A percentile compares a stretch with the other conserved stretches of the same genome.
Evolutionary conservation across 2,888 invertebrate species (phyloP).

Genomic region (Lasioglossum morio): DNA sequence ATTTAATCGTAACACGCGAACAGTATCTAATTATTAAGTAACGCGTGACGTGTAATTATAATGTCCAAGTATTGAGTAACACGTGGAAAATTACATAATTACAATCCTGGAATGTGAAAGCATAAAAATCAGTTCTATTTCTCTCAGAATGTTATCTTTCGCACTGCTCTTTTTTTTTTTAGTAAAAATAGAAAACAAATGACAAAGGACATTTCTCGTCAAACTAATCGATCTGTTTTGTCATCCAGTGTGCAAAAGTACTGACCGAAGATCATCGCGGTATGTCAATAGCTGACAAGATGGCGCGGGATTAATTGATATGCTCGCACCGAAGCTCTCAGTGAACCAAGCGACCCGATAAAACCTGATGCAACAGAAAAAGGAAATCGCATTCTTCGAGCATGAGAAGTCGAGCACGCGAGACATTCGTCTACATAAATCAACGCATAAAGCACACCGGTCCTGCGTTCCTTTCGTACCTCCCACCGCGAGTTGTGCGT

Average conservation of each 20-base stretch:
- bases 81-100: neutral
- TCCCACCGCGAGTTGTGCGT: neutral
- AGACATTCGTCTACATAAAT: constrained; percentile 19
- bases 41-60: neutral
- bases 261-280: too few relatives aligned
- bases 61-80: neutral
- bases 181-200: too few relatives aligned
- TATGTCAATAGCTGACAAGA: too few relatives aligned
- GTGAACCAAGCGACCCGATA: neutral
- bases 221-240: too few relatives aligned
- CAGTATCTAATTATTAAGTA: neutral
- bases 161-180: too few relatives aligned
- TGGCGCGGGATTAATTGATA: neutral
- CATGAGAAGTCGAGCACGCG: constrained; percentile 1
- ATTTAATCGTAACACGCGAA: neutral
- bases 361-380: neutral
- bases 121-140: too few relatives aligned
- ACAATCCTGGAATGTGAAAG: neutral
- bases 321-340: neutral
- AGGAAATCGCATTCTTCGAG: constrained; percentile 23
- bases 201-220: too few relatives aligned
- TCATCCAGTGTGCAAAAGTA: too few relatives aligned
- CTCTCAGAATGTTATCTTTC: too few relatives aligned
- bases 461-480: constrained; percentile 2
- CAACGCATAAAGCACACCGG: constrained; percentile 9